phyloP scores from a whole-genome alignment of 2,888 invertebrate genomes.

The Tipula lateralis region DNA sequence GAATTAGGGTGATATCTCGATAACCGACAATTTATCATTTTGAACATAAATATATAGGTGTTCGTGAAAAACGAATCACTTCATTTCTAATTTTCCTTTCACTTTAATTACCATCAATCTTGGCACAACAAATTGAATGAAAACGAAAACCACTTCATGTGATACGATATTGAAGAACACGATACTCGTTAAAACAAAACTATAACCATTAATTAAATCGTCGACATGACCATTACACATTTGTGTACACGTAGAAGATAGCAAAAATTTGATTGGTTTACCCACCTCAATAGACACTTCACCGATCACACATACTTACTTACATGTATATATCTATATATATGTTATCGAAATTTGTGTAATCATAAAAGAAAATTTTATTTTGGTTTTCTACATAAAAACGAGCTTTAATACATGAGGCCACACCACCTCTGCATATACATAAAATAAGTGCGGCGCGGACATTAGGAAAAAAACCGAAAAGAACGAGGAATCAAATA shows the following conservation, averaged over 20 bases:
- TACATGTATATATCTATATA: neutral
- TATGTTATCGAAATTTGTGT: neutral
- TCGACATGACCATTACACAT: neutral
- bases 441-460: neutral
- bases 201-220: neutral
- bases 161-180: neutral
- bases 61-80: neutral
- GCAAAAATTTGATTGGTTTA: neutral
- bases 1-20: too few relatives aligned
- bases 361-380: neutral
- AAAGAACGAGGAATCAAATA: neutral
- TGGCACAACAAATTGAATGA: neutral
- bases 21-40: neutral
- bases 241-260: neutral
- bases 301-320: neutral
- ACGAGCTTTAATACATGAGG: neutral
- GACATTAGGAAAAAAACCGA: neutral
- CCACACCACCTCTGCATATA: neutral
- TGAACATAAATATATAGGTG: neutral
- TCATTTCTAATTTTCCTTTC: neutral
- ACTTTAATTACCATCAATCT: neutral
- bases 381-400: neutral
- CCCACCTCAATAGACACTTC: neutral
- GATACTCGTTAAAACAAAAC: neutral
- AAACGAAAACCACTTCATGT: neutral